Conservation (phyloP, 1,140 invertebrate species). For the Heliconius congener region DNA sequence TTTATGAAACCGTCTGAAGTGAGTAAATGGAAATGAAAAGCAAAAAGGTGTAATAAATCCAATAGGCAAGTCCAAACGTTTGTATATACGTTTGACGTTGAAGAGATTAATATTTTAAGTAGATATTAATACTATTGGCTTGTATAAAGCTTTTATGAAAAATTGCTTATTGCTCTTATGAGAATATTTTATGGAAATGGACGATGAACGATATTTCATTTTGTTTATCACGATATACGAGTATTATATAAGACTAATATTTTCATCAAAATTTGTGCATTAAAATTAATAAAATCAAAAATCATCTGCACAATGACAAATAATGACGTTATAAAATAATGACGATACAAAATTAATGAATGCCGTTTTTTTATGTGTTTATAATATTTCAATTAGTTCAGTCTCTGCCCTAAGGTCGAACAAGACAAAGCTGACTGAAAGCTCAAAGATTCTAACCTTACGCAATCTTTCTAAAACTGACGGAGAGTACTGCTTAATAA, state of each 20-base stretch:
- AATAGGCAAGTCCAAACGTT: slow-evolving; percentile 21
- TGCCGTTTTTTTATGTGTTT: no score
- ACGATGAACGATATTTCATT: background rate
- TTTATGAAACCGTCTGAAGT: slow-evolving; percentile 17
- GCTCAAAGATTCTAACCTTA: no score
- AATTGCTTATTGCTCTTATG: slow-evolving; percentile 13
- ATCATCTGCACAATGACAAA: no score
- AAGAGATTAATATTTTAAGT: slow-evolving; percentile 31
- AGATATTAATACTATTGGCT: slow-evolving; percentile 23
- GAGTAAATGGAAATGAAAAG: slow-evolving; percentile 29
- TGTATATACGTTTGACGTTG: slow-evolving; percentile 12
- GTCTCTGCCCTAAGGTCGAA: no score
- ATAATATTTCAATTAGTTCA: no score
- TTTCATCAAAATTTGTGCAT: background rate
- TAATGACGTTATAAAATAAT: no score
- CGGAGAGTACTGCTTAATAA: no score
- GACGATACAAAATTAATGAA: no score
- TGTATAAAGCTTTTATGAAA: slow-evolving; percentile 18
- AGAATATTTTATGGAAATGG: background rate
- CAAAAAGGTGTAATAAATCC: slow-evolving; percentile 29
- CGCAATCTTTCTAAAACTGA: no score
- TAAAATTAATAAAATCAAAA: no score
- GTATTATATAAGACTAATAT: background rate
- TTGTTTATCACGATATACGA: background rate
- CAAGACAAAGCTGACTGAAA: no score